Evolutionary conservation across 2,797 vertebrate species (phyloP).

Genomic region (Helostoma temminkii): DNA sequence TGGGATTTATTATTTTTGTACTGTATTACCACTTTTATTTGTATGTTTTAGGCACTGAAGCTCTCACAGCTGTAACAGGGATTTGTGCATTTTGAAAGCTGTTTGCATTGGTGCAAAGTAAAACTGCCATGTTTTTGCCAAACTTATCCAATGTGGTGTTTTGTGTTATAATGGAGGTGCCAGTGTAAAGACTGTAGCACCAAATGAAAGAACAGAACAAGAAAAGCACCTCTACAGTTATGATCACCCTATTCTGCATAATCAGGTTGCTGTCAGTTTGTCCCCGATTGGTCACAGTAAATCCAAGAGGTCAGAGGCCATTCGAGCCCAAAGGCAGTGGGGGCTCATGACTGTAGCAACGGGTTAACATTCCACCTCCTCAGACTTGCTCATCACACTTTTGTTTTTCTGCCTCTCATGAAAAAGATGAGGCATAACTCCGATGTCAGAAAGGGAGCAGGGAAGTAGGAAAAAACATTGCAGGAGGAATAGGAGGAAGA

Average conservation of each 20-base stretch:
- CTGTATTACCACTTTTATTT: neutral
- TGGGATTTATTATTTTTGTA: neutral
- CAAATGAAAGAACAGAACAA: neutral
- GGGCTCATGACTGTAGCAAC: conserved; percentile 32
- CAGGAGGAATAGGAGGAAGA: no score
- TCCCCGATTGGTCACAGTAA: conserved; percentile 68
- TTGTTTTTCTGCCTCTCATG: conserved; percentile 27
- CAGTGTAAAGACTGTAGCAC: conserved; percentile 11
- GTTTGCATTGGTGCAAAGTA: neutral
- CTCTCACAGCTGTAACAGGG: neutral
- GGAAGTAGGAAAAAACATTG: neutral
- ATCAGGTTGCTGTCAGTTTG: conserved; percentile 72
- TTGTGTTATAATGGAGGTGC: neutral
- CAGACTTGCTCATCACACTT: conserved; percentile 63
- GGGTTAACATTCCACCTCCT: conserved; percentile 73
- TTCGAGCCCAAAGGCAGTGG: conserved; percentile 54
- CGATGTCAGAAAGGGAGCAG: neutral
- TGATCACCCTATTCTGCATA: conserved; percentile 2
- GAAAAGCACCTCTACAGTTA: neutral
- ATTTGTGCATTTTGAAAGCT: conserved; percentile 9
- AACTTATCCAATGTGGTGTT: neutral
- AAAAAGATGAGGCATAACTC: conserved; percentile 42
- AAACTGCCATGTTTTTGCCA: neutral
- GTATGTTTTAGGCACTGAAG: neutral
- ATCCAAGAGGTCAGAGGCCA: conserved; percentile 66